These are phyloP conservation scores for Meles meles DNA, from an alignment of 2,113 vertebrate genomes.

Conservation along the genomic window DNA sequence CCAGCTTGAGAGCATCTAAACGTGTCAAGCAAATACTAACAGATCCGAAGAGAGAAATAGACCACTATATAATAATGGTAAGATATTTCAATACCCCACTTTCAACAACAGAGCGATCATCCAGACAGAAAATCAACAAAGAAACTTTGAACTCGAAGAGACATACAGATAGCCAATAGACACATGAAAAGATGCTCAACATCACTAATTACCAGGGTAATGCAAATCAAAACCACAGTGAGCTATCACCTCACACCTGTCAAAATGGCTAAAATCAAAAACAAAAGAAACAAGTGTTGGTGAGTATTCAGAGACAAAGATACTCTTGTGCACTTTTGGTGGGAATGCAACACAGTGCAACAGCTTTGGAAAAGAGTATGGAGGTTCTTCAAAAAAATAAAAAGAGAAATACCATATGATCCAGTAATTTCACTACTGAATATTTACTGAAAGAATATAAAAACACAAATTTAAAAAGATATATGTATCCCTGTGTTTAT, in stretches of 20 bases:
- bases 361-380: background rate
- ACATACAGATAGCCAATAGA: background rate
- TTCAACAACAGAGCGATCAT: background rate
- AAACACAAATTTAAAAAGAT: background rate
- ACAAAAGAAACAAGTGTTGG: background rate
- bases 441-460: background rate
- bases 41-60: background rate
- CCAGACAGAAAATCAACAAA: background rate
- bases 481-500: background rate
- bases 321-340: background rate
- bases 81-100: background rate
- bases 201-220: background rate
- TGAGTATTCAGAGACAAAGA: background rate
- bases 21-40: background rate
- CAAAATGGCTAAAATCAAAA: background rate
- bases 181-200: background rate
- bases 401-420: background rate
- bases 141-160: background rate
- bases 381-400: background rate
- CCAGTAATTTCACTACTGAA: background rate
- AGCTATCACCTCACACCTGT: background rate
- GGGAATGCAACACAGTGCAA: background rate
- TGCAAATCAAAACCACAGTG: background rate
- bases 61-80: background rate
- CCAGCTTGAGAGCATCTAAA: background rate